Evolutionary conservation across 2,888 invertebrate species (phyloP).

Genomic region (Calliphora vomitoria): DNA sequence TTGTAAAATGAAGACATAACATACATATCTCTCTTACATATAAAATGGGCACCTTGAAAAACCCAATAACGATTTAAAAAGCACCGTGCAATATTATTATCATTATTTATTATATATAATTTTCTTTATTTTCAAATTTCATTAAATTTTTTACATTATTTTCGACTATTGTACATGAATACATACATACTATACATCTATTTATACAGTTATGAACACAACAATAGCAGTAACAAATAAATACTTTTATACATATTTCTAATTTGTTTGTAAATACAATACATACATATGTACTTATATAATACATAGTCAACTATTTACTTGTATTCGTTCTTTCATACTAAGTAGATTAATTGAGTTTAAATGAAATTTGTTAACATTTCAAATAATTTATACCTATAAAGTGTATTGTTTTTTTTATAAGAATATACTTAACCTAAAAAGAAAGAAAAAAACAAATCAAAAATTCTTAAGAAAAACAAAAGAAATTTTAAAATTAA

Average conservation of each 20-base stretch:
- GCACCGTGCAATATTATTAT: slow-evolving; percentile 5
- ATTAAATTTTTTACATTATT: neutral
- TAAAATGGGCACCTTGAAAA: neutral
- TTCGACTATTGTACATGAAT: neutral
- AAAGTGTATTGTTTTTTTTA: neutral
- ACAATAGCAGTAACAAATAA: neutral
- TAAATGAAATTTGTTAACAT: neutral
- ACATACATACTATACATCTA: too few species aligned
- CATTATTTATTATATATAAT: neutral
- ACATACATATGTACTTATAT: too few species aligned
- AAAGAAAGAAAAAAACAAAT: too few species aligned
- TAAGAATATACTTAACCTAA: neutral
- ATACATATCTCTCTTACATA: neutral
- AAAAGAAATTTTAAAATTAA: neutral
- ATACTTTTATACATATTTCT: neutral
- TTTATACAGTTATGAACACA: neutral
- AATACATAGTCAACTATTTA: neutral
- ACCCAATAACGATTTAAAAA: neutral
- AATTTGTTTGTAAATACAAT: slow-evolving; percentile 6
- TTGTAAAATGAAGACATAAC: neutral
- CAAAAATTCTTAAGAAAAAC: neutral
- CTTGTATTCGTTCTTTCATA: neutral
- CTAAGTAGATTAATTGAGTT: neutral
- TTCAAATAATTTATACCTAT: neutral
- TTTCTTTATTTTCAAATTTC: neutral